Evolutionary conservation across 2,888 invertebrate genomes (phyloP), one percentile per base, ranked within the genome.

Genomic region (Bellardia bayeri): DNA sequence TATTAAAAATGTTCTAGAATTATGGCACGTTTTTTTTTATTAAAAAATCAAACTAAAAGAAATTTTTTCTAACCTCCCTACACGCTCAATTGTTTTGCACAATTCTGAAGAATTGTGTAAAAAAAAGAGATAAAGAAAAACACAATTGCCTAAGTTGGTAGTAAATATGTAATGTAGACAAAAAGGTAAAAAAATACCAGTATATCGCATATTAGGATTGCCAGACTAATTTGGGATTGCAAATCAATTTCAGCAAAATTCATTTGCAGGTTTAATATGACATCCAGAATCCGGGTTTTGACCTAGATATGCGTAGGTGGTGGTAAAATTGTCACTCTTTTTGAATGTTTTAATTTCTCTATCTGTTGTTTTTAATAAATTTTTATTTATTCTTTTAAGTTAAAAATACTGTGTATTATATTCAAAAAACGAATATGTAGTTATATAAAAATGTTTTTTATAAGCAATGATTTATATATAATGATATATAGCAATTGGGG

Each of bases 11-110:
- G 5, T 63, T 76, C 51, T 66, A 71, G 56, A 76, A 56, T 40
- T 42, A n/a, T 13, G 16, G 14, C 85, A 85, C 85, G 85, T 81
- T 83, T 85, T 80, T 61, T n/a, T 23, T 6, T n/a, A 51, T 4
- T 13, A 33, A 33, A 75, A 58, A 58, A 58, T 8, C 3, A 51
- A n/a, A 68, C 8, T 3, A 7, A 79, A 40, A 23, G 14, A 51
- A 42, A 37, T 11, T 6, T 2, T 42, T 49, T 33, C 64, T 66
- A 74, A 82, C 82, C 66, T 66, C 14, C 49, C 37, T 42, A 9
- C n/a, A 42, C 30, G 13, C 2, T 54, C 13, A 14, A 74, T 14
- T 9, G 54, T 30, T 68, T 69, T 68, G 5, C 4, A 56, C 42
- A 68, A 66, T 16, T 30, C 13, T 37, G 8, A 56, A 33, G 14